Percentiles rank a stretch among this genome's conserved stretches.
Evolutionary conservation across 2,888 invertebrate genomes (phyloP).

Genomic region (Lobophora halterata): DNA sequence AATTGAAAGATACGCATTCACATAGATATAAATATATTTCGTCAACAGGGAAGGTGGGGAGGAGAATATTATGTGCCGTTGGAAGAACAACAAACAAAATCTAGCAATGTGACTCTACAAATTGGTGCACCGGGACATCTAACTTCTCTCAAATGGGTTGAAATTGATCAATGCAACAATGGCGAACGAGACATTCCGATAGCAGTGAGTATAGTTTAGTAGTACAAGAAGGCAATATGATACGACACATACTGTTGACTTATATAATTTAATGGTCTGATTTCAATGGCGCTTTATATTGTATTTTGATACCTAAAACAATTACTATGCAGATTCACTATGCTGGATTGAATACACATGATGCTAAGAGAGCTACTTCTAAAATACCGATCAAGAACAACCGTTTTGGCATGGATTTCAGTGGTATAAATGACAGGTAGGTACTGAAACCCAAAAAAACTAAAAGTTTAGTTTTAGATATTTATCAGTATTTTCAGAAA

Average conservation of each 20-base stretch:
- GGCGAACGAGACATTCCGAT: constrained; percentile 26
- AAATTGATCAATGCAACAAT: constrained; percentile 21
- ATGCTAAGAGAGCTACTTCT: constrained; percentile 44
- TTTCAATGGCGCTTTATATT: too few species aligned
- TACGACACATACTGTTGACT: too few species aligned
- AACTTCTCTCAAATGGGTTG: constrained; percentile 38
- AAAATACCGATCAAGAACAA: constrained; percentile 19
- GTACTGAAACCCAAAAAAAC: not conserved
- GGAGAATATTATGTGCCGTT: constrained; percentile 38
- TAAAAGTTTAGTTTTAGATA: too few species aligned
- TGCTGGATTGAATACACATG: constrained; percentile 40
- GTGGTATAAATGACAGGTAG: constrained; percentile 52
- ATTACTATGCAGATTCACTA: constrained; percentile 41
- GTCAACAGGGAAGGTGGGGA: constrained; percentile 33
- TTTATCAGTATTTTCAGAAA: too few species aligned
- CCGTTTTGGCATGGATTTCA: constrained; percentile 59
- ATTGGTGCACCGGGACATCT: constrained; percentile 34
- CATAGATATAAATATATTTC: not conserved
- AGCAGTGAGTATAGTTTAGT: constrained; percentile 10
- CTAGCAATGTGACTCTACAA: constrained; percentile 22
- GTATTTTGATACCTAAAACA: not conserved
- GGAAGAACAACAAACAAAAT: constrained; percentile 16
- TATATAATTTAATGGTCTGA: too few species aligned
- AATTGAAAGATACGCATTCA: too few species aligned
- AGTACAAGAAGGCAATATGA: not conserved